A percentile compares a stretch with the other conserved stretches of the same genome.
Evolutionary conservation across 2,797 vertebrate species (phyloP).

Genomic region (Podarcis siculus): DNA sequence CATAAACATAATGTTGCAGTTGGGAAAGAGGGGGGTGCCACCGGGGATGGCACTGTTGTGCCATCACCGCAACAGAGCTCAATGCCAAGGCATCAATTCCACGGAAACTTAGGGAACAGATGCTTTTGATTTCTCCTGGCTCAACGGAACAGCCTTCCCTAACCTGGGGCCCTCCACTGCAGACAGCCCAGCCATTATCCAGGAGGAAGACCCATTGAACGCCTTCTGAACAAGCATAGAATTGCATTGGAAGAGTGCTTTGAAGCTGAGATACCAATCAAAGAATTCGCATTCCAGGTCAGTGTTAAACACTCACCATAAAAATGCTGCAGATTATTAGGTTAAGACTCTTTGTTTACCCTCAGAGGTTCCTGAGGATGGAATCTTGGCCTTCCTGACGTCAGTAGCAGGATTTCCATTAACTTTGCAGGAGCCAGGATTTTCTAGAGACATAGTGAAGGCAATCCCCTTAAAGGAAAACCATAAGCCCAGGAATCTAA

Average conservation of each 20-base stretch:
- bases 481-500: not conserved
- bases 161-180: too few species aligned
- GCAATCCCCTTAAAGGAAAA: constrained; percentile 3
- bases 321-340: constrained; percentile 56
- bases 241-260: constrained; percentile 21
- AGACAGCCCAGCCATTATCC: not conserved
- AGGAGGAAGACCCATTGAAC: not conserved
- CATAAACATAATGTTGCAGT: not conserved
- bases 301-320: constrained; percentile 34
- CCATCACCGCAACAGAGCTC: not conserved
- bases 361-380: constrained; percentile 8
- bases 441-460: not conserved
- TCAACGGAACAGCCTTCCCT: not conserved
- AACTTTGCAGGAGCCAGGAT: constrained; percentile 1
- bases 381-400: constrained; percentile 14
- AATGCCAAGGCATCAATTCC: not conserved
- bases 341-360: constrained; percentile 60
- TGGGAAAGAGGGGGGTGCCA: not conserved
- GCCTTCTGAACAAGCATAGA: not conserved
- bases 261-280: constrained; percentile 38
- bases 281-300: constrained; percentile 55
- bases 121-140: not conserved
- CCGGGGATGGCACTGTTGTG: too few species aligned
- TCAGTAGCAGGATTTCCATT: constrained; percentile 14
- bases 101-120: not conserved